Percentiles rank a stretch among this genome's conserved stretches.
phyloP scores from a whole-genome alignment of 2,113 vertebrate genomes.

The Picathartes gymnocephalus region DNA sequence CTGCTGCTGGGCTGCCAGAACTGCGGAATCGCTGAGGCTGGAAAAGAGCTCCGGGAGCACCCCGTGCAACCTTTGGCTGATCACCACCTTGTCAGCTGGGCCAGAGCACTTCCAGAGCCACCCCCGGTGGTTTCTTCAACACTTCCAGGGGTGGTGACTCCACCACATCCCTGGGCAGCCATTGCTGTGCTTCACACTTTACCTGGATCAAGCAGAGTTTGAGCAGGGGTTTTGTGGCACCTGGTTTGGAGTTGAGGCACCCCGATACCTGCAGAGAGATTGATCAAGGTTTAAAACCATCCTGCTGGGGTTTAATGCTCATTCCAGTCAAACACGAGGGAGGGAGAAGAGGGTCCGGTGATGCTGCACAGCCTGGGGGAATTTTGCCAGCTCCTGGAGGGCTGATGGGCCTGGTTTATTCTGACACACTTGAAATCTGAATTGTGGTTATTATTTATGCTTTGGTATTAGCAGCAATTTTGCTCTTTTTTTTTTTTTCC shows the following conservation, averaged over 20 bases:
- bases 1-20: neutral
- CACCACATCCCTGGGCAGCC: neutral
- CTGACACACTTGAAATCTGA: neutral
- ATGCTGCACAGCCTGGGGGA: neutral
- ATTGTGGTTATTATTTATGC: neutral
- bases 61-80: accelerated
- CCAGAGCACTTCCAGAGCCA: neutral
- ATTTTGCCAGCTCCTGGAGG: neutral
- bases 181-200: accelerated
- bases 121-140: neutral
- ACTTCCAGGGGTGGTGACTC: neutral
- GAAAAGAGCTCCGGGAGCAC: neutral
- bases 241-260: neutral
- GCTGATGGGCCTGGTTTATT: neutral
- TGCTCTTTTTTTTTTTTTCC: accelerated
- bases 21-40: accelerated
- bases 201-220: accelerated
- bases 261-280: neutral
- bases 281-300: neutral
- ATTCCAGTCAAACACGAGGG: neutral
- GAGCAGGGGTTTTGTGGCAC: neutral
- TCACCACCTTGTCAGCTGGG: neutral
- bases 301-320: neutral
- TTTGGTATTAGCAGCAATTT: neutral
- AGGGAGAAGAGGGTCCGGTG: neutral